Conservation (phyloP, 2,888 invertebrate genomes). For the Plagodis pulveraria region DNA sequence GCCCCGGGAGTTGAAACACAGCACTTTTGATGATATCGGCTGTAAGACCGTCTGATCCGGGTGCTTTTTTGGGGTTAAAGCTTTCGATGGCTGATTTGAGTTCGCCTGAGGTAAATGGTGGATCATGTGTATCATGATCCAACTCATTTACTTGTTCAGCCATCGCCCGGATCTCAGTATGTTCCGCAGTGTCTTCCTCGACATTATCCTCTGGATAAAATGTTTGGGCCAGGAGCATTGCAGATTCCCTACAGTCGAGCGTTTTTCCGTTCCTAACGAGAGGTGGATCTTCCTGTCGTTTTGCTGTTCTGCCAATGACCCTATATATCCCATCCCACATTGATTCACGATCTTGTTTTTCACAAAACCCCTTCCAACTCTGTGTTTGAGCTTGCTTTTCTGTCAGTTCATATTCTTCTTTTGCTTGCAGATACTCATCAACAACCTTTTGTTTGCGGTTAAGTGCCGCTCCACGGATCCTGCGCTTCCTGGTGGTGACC, state of each 20-base stretch:
- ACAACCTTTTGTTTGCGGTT: neutral
- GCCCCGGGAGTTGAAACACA: neutral
- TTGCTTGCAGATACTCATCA: neutral
- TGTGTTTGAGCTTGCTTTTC: neutral
- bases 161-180: too few relatives aligned
- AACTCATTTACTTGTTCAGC: too few relatives aligned
- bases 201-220: too few relatives aligned
- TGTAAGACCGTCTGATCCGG: slow-evolving; percentile 8
- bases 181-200: too few relatives aligned
- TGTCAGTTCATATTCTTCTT: neutral
- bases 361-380: neutral
- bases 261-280: too few relatives aligned
- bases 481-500: neutral
- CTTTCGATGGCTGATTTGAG: too few relatives aligned
- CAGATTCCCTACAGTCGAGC: too few relatives aligned
- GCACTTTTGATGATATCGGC: neutral
- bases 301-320: too few relatives aligned
- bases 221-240: too few relatives aligned
- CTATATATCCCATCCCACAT: neutral
- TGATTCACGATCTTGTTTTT: neutral
- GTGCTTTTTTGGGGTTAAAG: slow-evolving; percentile 5
- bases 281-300: too few relatives aligned
- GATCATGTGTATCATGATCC: too few relatives aligned
- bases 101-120: too few relatives aligned
- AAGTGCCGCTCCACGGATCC: neutral